Evolutionary conservation across 2,888 invertebrate species (phyloP).

Genomic region (Drosophila atroscutellata): DNA sequence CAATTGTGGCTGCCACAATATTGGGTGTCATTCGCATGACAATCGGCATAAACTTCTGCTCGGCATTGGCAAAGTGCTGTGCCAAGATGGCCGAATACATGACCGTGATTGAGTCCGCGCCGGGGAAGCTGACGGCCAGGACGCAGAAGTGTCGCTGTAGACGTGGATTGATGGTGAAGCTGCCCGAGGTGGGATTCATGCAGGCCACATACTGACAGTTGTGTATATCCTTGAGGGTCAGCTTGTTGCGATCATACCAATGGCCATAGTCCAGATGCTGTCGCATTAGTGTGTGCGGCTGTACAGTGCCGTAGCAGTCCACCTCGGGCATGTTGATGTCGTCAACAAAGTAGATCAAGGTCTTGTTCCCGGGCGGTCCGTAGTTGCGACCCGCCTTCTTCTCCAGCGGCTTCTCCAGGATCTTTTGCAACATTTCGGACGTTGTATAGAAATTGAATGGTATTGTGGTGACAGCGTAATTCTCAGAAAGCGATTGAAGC

Average conservation of each 20-base stretch:
- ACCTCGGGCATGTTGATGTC: constrained; percentile 99
- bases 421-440: constrained; percentile 96
- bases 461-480: constrained; percentile 94
- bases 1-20: constrained; percentile 92
- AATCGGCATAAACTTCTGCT: constrained; percentile 90
- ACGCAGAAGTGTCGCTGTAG: constrained; percentile 96
- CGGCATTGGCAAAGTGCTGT: constrained; percentile 93
- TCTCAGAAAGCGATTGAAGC: constrained; percentile 90
- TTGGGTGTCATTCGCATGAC: constrained; percentile 89
- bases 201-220: constrained; percentile 98
- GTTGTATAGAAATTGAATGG: constrained; percentile 98
- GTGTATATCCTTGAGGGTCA: constrained; percentile 96
- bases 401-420: constrained; percentile 96
- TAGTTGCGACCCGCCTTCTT: constrained; percentile 98
- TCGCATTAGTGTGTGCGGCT: constrained; percentile 97
- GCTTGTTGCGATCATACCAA: constrained; percentile 96
- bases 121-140: constrained; percentile 93
- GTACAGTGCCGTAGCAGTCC: constrained; percentile 95
- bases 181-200: constrained; percentile 99
- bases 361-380: constrained; percentile 97
- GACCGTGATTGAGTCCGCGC: constrained; percentile 91
- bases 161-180: constrained; percentile 97
- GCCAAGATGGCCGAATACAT: constrained; percentile 95
- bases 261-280: constrained; percentile 98
- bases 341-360: constrained; percentile 97